Evolutionary conservation across 2,888 invertebrate species (phyloP), one percentile per base, ranked within the genome.

Genomic region (Mythimna ferrago): DNA sequence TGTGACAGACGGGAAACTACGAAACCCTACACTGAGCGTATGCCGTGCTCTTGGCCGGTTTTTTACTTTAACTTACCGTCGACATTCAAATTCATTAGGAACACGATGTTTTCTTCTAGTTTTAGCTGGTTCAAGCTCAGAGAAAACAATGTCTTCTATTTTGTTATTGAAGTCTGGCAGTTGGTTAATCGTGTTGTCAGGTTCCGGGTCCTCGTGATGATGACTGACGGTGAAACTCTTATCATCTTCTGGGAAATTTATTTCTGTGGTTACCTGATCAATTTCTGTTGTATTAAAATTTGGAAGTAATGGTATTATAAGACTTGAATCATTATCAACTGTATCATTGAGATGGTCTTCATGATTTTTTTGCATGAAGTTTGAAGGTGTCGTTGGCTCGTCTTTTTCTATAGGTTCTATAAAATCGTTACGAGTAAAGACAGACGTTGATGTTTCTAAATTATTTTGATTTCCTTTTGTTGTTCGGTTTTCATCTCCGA

Each of bases 1-100:
- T 26, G 26, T 26, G 26, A 26, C 2, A 26, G 26, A 26, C 26
- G 26, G 26, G 26, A 26, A 26, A 26, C 26, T 26, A 26, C 26
- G 26, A 26, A 26, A 26, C 26, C 26, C 26, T 26, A 26, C 26
- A 26, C 26, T 26, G 26, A n/a, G n/a, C n/a, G n/a, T n/a, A n/a
- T n/a, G n/a, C n/a, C n/a, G n/a, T n/a, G n/a, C n/a, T n/a, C n/a
- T 26, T 26, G 26, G 26, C 26, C 26, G 26, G 26, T 26, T 11
- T 11, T 11, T 53, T 16, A 19, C 19, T 54, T 21, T 14, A 6
- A 60, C 63, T 91, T 91, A 96, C 97, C 93, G 92, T 80, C 90
- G 92, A 85, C 97, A 97, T 82, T 92, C 88, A 87, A 96, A 97
- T 71, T 93, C 89, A 61, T 86, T 87, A 32, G 93, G 94, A 14